Conservation (phyloP, 2,113 vertebrate species). For the Petroica traversi region DNA sequence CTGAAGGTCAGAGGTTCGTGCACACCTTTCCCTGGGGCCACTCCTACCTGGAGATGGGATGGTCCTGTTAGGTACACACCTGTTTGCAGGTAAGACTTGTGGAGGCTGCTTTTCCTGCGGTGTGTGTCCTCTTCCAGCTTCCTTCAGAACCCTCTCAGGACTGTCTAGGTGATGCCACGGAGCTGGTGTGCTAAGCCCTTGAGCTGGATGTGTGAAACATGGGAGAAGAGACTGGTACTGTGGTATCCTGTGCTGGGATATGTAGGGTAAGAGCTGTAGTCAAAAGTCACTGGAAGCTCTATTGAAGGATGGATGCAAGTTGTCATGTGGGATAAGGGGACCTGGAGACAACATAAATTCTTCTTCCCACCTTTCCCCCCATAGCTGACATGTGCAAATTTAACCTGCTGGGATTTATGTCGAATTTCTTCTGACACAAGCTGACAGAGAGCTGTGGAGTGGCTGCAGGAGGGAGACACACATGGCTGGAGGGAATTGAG, state of each 20-base stretch:
- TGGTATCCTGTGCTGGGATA: neutral
- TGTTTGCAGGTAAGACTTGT: neutral
- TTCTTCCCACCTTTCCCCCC: neutral
- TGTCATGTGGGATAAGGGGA: neutral
- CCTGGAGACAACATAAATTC: neutral
- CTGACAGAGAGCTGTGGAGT: neutral
- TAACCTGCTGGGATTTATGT: neutral
- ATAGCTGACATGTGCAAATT: neutral
- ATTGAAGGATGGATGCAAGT: neutral
- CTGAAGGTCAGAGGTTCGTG: neutral
- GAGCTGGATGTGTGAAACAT: neutral
- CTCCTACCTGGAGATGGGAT: accelerated
- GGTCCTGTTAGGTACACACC: neutral
- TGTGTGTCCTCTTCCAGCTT: neutral
- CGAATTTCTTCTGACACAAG: neutral
- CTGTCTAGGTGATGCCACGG: neutral
- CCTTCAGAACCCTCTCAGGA: neutral
- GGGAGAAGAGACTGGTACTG: neutral
- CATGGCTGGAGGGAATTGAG: neutral
- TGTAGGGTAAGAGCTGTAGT: neutral
- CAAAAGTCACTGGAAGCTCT: neutral
- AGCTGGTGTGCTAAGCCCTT: neutral
- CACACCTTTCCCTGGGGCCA: neutral
- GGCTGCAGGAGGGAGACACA: neutral
- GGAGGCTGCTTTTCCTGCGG: neutral